These are phyloP conservation scores for Cephus cinctus DNA, from an alignment of 1,140 invertebrate genomes.

Conservation along the genomic window DNA sequence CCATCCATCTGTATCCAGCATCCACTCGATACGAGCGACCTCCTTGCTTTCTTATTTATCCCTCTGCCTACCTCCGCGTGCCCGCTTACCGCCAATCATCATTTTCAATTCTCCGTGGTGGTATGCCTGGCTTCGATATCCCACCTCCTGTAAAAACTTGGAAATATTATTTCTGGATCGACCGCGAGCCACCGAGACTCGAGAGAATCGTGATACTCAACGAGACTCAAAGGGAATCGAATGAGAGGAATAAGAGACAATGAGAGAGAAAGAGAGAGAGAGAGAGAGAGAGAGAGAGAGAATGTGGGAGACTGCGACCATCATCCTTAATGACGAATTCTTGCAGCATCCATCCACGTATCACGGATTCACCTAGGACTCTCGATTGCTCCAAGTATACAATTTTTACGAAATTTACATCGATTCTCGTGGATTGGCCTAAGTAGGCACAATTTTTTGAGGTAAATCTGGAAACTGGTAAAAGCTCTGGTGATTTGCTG, in stretches of 20 bases:
- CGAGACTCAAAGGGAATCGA: too few relatives aligned
- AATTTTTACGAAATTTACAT: too few relatives aligned
- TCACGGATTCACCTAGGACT: too few relatives aligned
- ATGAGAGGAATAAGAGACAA: conserved; percentile 1
- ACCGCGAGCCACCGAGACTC: conserved; percentile 1
- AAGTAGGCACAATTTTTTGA: too few relatives aligned
- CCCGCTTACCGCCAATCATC: conserved; percentile 49
- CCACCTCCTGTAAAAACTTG: conserved; percentile 20
- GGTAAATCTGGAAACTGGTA: too few relatives aligned
- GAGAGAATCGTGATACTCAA: too few relatives aligned
- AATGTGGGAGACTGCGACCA: not conserved
- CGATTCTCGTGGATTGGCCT: too few relatives aligned
- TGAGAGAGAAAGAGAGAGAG: not conserved
- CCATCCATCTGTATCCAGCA: not conserved
- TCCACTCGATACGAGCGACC: too few relatives aligned
- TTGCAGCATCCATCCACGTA: too few relatives aligned
- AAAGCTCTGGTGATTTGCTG: too few relatives aligned
- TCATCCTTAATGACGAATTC: too few relatives aligned
- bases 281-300: conserved; percentile 6
- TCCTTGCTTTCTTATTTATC: conserved; percentile 34
- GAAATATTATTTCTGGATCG: conserved; percentile 34
- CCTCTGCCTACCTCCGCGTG: conserved; percentile 23
- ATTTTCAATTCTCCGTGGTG: conserved; percentile 51
- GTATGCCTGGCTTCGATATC: conserved; percentile 22
- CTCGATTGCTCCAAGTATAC: too few relatives aligned